phyloP scores from a whole-genome alignment of 1,140 invertebrate species.

The Meloidogyne floridensis region DNA sequence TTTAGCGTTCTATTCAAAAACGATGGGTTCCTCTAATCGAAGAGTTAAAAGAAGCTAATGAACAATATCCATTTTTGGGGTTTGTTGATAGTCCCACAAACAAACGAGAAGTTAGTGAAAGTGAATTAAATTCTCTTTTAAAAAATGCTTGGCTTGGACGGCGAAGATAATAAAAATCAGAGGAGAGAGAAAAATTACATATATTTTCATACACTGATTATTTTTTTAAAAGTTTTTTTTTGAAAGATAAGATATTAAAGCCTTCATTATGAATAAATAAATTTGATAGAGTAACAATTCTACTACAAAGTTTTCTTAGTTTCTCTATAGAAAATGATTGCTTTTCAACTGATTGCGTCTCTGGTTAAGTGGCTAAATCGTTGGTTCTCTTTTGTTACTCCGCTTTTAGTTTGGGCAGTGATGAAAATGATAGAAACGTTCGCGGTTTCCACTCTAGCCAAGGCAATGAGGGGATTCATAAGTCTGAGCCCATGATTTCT shows the following conservation, averaged over 20 bases:
- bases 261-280: neutral
- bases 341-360: no score
- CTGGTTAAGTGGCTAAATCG: neutral
- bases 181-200: neutral
- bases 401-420: neutral
- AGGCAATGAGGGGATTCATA: neutral
- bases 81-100: neutral
- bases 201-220: neutral
- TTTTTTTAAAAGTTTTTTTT: neutral
- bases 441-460: neutral
- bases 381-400: neutral
- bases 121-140: slow-evolving; percentile 28
- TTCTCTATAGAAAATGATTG: no score
- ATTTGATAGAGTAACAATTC: neutral
- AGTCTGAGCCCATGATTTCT: neutral
- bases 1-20: slow-evolving; percentile 9
- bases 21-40: slow-evolving; percentile 7
- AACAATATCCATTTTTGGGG: neutral
- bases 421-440: slow-evolving; percentile 2
- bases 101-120: slow-evolving; percentile 29
- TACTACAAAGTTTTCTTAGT: no score
- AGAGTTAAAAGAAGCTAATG: neutral
- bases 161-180: neutral
- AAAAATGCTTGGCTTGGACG: slow-evolving; percentile 30
- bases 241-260: neutral